Base-by-base conservation (phyloP, 1,140 invertebrate species). In the Cydia splendana region DNA sequence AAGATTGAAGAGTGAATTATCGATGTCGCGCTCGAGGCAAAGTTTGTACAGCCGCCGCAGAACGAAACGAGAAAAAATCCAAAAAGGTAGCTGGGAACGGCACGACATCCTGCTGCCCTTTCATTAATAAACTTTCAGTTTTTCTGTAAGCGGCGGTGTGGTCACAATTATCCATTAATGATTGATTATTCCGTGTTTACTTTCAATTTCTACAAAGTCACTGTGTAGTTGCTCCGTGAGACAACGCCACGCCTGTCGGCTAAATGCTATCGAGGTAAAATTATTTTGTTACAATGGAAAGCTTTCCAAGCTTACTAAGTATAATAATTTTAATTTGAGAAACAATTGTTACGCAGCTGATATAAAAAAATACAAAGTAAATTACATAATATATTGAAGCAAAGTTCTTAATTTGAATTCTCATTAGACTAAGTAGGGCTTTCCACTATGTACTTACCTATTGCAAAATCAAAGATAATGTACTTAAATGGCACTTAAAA, bases 1-100 rank as follows among this genome's bases (percentile, higher is more conserved):
- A 80, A 86, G 81, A 87, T 90, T 86, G 84, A 88, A 86, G 82
- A 91, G 86, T 88, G 88, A 88, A 92, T 91, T 89, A 89, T 90
- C 85, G 85, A 90, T 91, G 88, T 85, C 82, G 86, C 89, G 89
- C 84, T 87, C 81, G 79, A 78, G 82, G 81, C 85, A 78, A 80
- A 89, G 89, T 92, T 91, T 91, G 84, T 89, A 88, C 88, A 88
- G 87, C 81, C 78, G 82, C 76, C 80, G 78, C 85, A 83, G 86
- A 84, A 84, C 82, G 85, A 87, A 87, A 84, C 75, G 75, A 84
- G 75, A 87, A 86, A 87, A 83, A 87, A 82, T 75, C 75, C 73
- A 81, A 85, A 88, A 85, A 87, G 84, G 57, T 80, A 81, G 83
- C 81, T 86, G 88, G 82, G 88, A 90, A 87, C 83, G 78, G 78